Evolutionary conservation across 2,113 vertebrate genomes (phyloP).

Genomic region (Capreolus pygargus): DNA sequence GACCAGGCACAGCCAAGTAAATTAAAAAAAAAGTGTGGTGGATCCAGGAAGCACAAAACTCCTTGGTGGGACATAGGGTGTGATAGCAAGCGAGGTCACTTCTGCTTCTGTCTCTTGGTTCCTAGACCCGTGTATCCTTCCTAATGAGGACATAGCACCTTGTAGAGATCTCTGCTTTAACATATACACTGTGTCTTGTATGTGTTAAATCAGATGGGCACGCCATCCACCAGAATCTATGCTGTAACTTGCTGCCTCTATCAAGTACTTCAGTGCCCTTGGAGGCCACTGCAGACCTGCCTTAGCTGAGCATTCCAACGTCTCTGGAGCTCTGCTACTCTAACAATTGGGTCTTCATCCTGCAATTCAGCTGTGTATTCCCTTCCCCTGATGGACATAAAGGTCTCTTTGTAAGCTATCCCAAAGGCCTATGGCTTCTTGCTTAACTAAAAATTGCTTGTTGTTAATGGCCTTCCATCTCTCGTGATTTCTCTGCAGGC

Average conservation of each 20-base stretch:
- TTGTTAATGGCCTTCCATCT: neutral
- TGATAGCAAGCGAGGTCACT: neutral
- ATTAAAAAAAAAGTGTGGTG: neutral
- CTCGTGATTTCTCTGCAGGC: neutral
- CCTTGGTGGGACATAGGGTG: neutral
- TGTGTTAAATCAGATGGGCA: neutral
- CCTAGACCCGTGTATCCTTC: neutral
- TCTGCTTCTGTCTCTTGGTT: neutral
- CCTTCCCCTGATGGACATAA: slow-evolving; percentile 6
- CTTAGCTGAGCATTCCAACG: neutral
- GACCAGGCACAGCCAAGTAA: neutral
- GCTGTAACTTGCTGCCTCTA: neutral
- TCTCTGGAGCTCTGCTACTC: neutral
- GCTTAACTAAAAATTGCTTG: slow-evolving; percentile 28
- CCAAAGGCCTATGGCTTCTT: neutral
- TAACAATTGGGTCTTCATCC: slow-evolving; percentile 43
- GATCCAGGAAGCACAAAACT: neutral
- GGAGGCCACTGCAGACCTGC: neutral
- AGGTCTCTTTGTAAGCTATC: slow-evolving; percentile 15
- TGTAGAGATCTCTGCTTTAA: neutral
- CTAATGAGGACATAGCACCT: neutral
- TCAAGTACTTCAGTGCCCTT: neutral
- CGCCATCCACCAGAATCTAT: neutral
- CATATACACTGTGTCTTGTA: neutral
- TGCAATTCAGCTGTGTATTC: slow-evolving; percentile 2